Conservation (phyloP, 2,888 invertebrate species). For the Zhuqinia jingwanae region DNA sequence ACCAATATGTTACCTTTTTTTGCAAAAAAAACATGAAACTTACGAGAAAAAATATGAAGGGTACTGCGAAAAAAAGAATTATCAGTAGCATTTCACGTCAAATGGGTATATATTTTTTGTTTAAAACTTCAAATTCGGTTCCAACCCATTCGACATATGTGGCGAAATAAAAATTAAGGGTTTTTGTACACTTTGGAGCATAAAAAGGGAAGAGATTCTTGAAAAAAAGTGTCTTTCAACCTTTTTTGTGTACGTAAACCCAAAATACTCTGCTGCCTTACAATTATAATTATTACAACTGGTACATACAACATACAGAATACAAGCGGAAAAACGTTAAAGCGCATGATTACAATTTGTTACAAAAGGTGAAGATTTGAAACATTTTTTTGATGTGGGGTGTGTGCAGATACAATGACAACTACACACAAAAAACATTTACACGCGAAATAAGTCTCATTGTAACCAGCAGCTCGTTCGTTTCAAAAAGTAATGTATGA, state of each 20-base stretch:
- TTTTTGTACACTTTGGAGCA: not conserved
- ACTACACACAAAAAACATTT: not conserved
- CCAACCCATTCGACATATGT: conserved; percentile 44
- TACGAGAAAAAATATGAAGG: not conserved
- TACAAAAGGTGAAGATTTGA: not conserved
- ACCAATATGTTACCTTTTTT: conserved; percentile 49
- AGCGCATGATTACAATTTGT: conserved; percentile 37
- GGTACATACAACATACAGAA: no score
- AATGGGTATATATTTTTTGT: not conserved
- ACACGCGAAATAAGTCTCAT: not conserved
- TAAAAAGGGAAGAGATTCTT: not conserved
- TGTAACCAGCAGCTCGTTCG: not conserved
- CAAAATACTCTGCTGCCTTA: not conserved
- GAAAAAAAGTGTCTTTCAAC: not conserved
- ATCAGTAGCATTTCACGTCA: conserved; percentile 9
- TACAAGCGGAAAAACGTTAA: not conserved
- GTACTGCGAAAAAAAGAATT: conserved; percentile 20
- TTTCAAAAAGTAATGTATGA: not conserved
- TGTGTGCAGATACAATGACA: not conserved
- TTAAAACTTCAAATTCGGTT: not conserved
- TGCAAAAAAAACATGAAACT: conserved; percentile 39
- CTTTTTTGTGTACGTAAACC: not conserved
- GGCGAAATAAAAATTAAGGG: not conserved
- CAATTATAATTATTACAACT: no score
- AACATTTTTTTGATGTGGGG: no score